Percentiles rank a stretch among this genome's conserved stretches.
Conservation (phyloP, 2,888 invertebrate genomes). For the Caenorhabditis imperialis region DNA sequence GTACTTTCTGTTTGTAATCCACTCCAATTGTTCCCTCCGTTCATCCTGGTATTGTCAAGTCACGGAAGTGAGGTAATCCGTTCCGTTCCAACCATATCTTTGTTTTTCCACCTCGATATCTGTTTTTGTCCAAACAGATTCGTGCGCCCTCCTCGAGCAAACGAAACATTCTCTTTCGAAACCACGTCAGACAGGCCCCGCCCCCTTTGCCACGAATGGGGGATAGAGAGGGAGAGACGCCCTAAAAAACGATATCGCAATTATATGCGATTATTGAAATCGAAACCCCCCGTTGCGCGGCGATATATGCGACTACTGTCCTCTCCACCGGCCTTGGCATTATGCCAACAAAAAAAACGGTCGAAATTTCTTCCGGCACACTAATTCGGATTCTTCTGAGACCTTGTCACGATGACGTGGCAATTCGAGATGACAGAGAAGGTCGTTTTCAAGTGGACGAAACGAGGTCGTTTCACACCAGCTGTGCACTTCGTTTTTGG, state of each 20-base stretch:
- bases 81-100: neutral
- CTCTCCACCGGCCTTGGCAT: conserved; percentile 33
- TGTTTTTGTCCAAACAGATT: too few species aligned
- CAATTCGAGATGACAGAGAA: conserved; percentile 15
- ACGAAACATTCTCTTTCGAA: too few species aligned
- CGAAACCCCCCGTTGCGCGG: conserved; percentile 29
- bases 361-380: conserved; percentile 1
- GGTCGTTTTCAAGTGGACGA: conserved; percentile 42
- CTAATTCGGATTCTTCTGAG: conserved; percentile 9
- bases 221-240: neutral
- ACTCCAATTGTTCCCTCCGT: conserved; percentile 37
- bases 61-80: conserved; percentile 10
- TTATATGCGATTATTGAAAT: conserved; percentile 52
- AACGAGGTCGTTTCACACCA: conserved; percentile 1
- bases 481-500: conserved; percentile 37
- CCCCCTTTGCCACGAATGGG: conserved; percentile 9
- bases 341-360: conserved; percentile 13
- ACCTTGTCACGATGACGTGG: conserved; percentile 44
- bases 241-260: conserved; percentile 36
- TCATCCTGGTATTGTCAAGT: conserved; percentile 15
- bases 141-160: too few species aligned
- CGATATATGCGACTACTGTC: conserved; percentile 21
- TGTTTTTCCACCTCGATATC: too few species aligned
- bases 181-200: conserved; percentile 16
- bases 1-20: conserved; percentile 30